phyloP scores from a whole-genome alignment of 2,888 invertebrate species.

The Acrobasis repandana region DNA sequence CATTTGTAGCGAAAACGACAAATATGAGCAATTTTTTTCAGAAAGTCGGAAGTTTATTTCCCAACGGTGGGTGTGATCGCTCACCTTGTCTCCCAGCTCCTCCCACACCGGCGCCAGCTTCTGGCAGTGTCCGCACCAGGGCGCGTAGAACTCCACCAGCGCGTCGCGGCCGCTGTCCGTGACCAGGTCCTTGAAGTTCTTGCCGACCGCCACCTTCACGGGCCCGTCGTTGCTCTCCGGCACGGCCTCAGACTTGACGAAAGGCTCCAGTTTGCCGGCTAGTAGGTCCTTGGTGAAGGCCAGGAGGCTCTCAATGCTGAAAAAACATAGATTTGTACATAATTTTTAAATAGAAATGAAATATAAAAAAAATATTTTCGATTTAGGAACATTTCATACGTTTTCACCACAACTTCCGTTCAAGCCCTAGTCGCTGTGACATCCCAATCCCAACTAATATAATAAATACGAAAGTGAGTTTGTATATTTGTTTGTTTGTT shows the following conservation, averaged over 20 bases:
- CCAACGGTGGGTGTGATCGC: not conserved
- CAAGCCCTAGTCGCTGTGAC: too few species aligned
- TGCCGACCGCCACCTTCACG: slow-evolving; percentile 95
- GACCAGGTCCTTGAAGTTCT: slow-evolving; percentile 98
- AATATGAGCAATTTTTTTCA: too few species aligned
- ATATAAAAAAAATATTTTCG: too few species aligned
- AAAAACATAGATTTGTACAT: slow-evolving; percentile 31
- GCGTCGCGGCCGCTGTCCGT: slow-evolving; percentile 95
- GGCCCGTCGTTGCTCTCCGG: slow-evolving; percentile 93
- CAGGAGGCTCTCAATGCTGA: slow-evolving; percentile 91
- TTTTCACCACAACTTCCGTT: too few species aligned
- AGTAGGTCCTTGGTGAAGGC: slow-evolving; percentile 92
- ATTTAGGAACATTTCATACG: too few species aligned
- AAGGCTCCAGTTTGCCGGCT: slow-evolving; percentile 92
- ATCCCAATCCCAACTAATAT: too few species aligned
- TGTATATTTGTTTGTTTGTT: too few species aligned
- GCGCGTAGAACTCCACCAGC: slow-evolving; percentile 98
- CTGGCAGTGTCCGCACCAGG: slow-evolving; percentile 99
- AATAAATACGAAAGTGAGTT: too few species aligned
- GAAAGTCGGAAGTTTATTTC: too few species aligned
- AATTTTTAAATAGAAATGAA: too few species aligned
- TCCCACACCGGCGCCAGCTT: slow-evolving; percentile 96
- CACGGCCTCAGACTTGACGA: slow-evolving; percentile 96
- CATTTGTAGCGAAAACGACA: too few species aligned
- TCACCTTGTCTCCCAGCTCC: slow-evolving; percentile 93